These are phyloP conservation scores for Thalassoma bifasciatum DNA, from an alignment of 2,113 vertebrate genomes.

Conservation along the genomic window DNA sequence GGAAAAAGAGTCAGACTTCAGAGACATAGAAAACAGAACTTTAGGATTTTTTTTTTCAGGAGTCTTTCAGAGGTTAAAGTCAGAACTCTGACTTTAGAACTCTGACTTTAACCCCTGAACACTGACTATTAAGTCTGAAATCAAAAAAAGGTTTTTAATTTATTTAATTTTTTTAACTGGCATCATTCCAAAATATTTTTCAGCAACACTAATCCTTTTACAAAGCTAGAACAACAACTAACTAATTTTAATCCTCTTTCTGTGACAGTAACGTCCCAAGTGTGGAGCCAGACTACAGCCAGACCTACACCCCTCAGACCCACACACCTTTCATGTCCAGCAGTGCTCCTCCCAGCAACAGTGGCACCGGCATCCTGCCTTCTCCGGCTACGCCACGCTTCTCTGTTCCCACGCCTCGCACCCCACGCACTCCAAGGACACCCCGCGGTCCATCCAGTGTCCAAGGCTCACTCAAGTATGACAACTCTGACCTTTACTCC, in stretches of 20 bases:
- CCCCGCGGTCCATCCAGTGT: slow-evolving; percentile 95
- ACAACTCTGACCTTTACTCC: slow-evolving; percentile 97
- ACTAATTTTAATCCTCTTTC: neutral
- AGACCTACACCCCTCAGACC: slow-evolving; percentile 95
- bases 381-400: slow-evolving; percentile 97
- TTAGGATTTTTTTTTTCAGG: too few relatives aligned
- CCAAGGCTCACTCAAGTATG: slow-evolving; percentile 96
- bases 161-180: too few relatives aligned
- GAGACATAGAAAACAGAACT: too few relatives aligned
- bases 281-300: slow-evolving; percentile 95
- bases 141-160: too few relatives aligned
- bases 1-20: too few relatives aligned
- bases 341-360: slow-evolving; percentile 96
- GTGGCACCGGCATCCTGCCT: slow-evolving; percentile 93
- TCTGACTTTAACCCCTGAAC: too few relatives aligned
- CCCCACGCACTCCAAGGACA: slow-evolving; percentile 94
- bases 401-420: slow-evolving; percentile 92
- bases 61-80: too few relatives aligned
- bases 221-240: neutral
- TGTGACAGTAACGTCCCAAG: slow-evolving; percentile 83
- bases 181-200: too few relatives aligned
- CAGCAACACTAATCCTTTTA: too few relatives aligned
- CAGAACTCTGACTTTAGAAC: too few relatives aligned
- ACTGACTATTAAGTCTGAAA: too few relatives aligned
- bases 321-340: slow-evolving; percentile 94